Percentiles rank a stretch among this genome's conserved stretches.
Conservation (phyloP, 2,888 invertebrate genomes). For the Autographa pulchrina region DNA sequence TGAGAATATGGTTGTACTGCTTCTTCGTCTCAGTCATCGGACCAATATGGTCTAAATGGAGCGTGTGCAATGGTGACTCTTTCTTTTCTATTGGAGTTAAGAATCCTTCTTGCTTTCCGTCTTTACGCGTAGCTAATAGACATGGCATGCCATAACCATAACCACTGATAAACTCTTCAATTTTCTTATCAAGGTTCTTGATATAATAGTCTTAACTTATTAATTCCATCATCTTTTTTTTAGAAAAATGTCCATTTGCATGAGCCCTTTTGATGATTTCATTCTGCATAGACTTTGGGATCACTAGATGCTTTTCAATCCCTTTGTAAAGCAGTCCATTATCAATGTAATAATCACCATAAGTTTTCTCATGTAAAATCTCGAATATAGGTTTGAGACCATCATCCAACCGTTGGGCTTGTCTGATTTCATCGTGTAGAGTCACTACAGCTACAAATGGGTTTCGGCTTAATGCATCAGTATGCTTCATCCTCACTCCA, state of each 20-base stretch:
- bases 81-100: slow-evolving; percentile 2
- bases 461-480: slow-evolving; percentile 10
- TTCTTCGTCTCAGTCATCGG: slow-evolving; percentile 2
- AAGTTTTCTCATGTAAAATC: slow-evolving; percentile 4
- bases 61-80: slow-evolving; percentile 2
- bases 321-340: slow-evolving; percentile 12
- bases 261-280: slow-evolving; percentile 45
- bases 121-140: slow-evolving; percentile 1
- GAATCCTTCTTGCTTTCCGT: slow-evolving; percentile 7
- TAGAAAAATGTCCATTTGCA: slow-evolving; percentile 39
- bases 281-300: slow-evolving; percentile 13
- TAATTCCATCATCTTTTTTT: neutral
- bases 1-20: too few relatives aligned
- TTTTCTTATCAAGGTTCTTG: neutral
- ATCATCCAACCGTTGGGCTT: neutral
- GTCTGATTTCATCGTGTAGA: neutral
- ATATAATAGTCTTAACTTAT: slow-evolving; percentile 8
- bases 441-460: neutral
- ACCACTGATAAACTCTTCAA: neutral
- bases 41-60: slow-evolving; percentile 7
- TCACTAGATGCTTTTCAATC: neutral
- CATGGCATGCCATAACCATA: slow-evolving; percentile 6
- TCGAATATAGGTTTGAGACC: slow-evolving; percentile 5
- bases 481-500: slow-evolving; percentile 7
- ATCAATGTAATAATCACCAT: slow-evolving; percentile 8